Conservation (phyloP, 2,888 invertebrate genomes). For the Ariolimax columbianus region DNA sequence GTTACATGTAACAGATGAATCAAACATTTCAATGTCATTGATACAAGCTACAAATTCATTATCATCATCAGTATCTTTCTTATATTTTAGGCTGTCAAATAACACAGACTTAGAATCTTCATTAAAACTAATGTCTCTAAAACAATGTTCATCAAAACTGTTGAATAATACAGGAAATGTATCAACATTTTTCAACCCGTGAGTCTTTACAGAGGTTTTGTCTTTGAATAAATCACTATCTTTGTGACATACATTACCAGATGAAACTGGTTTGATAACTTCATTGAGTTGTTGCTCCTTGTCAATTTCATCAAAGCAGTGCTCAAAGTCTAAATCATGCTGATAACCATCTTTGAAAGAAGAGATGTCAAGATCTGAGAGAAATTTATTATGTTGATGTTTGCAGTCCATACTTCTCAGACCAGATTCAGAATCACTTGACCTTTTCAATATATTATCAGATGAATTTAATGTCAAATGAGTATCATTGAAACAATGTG, state of each 20-base stretch:
- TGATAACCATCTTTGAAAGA: conserved; percentile 21
- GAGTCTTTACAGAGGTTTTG: neutral
- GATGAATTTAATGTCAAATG: neutral
- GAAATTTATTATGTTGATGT: neutral
- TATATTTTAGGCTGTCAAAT: neutral
- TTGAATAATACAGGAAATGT: neutral
- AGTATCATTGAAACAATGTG: neutral
- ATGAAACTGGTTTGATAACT: neutral
- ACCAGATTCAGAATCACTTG: neutral
- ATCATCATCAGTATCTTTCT: neutral
- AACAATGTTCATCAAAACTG: conserved; percentile 9
- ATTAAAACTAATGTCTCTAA: neutral
- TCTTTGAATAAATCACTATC: neutral
- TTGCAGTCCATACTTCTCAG: neutral
- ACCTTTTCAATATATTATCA: neutral
- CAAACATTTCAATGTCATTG: neutral
- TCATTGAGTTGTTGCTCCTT: neutral
- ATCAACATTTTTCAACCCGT: neutral
- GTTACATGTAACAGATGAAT: neutral
- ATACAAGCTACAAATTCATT: conserved; percentile 21
- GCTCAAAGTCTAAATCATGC: conserved; percentile 43
- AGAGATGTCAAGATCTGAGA: neutral
- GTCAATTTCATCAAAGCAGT: conserved; percentile 42
- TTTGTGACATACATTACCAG: neutral
- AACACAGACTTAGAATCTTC: neutral